Evolutionary conservation across 1,140 invertebrate genomes (phyloP).

Genomic region (Andricus grossulariae): DNA sequence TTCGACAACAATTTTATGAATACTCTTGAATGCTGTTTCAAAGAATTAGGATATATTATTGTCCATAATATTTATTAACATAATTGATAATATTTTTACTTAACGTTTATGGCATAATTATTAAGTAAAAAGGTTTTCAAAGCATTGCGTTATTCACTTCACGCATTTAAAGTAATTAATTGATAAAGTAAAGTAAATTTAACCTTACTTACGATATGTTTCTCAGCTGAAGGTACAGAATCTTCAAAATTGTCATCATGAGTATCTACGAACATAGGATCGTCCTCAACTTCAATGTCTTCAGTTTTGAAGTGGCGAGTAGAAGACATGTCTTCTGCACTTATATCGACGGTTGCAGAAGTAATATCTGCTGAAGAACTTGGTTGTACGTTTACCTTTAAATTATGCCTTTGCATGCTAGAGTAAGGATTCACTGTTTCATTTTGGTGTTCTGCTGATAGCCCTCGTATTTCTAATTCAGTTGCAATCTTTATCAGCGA

Average conservation of each 20-base stretch:
- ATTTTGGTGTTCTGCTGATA: constrained; percentile 66
- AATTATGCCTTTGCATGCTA: not conserved
- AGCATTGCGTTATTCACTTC: not conserved
- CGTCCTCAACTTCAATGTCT: constrained; percentile 71
- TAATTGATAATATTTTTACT: too few relatives aligned
- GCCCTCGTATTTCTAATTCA: constrained; percentile 80
- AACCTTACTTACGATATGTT: constrained; percentile 45
- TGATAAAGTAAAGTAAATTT: not conserved
- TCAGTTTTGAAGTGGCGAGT: constrained; percentile 64
- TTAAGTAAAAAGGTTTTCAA: not conserved
- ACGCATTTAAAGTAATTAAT: not conserved
- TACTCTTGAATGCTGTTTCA: too few relatives aligned
- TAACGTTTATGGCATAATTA: not conserved
- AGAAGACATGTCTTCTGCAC: too few relatives aligned
- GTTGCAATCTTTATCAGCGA: constrained; percentile 82
- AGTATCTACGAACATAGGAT: constrained; percentile 70
- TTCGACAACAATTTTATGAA: too few relatives aligned
- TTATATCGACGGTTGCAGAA: too few relatives aligned
- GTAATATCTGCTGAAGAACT: too few relatives aligned
- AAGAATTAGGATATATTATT: too few relatives aligned
- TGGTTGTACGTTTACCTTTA: not conserved
- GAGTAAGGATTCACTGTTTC: constrained; percentile 55
- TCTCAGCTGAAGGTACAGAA: constrained; percentile 51
- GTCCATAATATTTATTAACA: too few relatives aligned
- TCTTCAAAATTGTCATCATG: constrained; percentile 65